Evolutionary conservation across 2,888 invertebrate genomes (phyloP).

Genomic region (Adineta ricciae): DNA sequence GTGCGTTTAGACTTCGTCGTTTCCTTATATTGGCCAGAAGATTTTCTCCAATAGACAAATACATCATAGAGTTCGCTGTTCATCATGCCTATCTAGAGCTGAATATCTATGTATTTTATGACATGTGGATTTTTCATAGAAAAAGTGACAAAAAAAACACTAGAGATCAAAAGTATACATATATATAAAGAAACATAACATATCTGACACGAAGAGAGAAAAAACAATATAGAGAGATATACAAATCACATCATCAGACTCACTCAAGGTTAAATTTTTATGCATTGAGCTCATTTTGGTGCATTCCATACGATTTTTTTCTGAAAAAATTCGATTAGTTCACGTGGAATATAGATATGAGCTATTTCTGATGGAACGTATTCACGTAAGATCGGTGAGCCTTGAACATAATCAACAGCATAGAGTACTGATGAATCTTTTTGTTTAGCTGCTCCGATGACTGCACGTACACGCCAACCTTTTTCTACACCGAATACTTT

Average conservation of each 20-base stretch:
- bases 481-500: background rate
- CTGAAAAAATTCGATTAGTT: background rate
- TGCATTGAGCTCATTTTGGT: background rate
- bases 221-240: background rate
- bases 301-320: background rate
- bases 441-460: background rate
- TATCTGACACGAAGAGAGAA: background rate
- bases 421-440: background rate
- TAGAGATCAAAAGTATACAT: background rate
- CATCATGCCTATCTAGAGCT: background rate
- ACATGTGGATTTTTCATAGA: background rate
- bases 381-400: background rate
- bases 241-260: background rate
- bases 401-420: conserved; percentile 11
- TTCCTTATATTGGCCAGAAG: background rate
- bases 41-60: background rate
- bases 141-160: background rate
- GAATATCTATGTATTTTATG: background rate
- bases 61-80: background rate
- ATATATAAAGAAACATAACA: background rate
- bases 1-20: background rate
- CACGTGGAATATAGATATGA: background rate
- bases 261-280: background rate
- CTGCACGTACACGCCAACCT: background rate
- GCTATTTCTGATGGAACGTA: background rate